These are phyloP conservation scores for Epinephelus malabaricus DNA, from an alignment of 2,797 vertebrate species.

Conservation along the genomic window DNA sequence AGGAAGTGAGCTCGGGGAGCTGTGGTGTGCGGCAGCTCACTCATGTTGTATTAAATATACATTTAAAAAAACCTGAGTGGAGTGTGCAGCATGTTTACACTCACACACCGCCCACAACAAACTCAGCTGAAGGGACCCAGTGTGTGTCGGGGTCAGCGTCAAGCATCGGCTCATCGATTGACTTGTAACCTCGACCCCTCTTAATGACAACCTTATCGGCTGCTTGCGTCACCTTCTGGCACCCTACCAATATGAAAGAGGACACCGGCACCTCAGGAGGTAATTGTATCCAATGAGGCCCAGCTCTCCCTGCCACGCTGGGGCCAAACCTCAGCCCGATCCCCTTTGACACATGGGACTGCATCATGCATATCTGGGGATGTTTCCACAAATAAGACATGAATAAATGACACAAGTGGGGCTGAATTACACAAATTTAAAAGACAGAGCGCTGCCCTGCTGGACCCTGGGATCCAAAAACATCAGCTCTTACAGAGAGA, in stretches of 20 bases:
- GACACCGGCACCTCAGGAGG: slow-evolving; percentile 68
- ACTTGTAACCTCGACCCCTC: slow-evolving; percentile 36
- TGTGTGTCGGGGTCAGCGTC: slow-evolving; percentile 19
- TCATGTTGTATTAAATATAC: slow-evolving; percentile 26
- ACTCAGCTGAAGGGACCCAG: background rate
- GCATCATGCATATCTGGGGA: background rate
- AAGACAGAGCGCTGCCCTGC: slow-evolving; percentile 10
- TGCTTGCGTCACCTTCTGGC: slow-evolving; percentile 39
- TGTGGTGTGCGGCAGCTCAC: background rate
- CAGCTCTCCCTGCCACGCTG: slow-evolving; percentile 24
- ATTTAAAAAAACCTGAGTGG: background rate
- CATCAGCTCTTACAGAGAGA: background rate
- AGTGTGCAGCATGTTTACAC: background rate
- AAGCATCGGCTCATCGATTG: slow-evolving; percentile 34
- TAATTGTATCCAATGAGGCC: slow-evolving; percentile 68
- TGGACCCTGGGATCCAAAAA: background rate
- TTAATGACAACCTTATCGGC: slow-evolving; percentile 10
- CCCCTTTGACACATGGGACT: background rate
- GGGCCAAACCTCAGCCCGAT: slow-evolving; percentile 30
- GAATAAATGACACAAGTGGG: background rate
- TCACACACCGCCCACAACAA: slow-evolving; percentile 21
- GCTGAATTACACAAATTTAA: background rate
- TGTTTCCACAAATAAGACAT: slow-evolving; percentile 10
- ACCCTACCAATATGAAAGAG: slow-evolving; percentile 64
- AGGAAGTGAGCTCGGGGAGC: background rate